Conservation (phyloP, 2,888 invertebrate genomes). For the Malacosoma neustria region DNA sequence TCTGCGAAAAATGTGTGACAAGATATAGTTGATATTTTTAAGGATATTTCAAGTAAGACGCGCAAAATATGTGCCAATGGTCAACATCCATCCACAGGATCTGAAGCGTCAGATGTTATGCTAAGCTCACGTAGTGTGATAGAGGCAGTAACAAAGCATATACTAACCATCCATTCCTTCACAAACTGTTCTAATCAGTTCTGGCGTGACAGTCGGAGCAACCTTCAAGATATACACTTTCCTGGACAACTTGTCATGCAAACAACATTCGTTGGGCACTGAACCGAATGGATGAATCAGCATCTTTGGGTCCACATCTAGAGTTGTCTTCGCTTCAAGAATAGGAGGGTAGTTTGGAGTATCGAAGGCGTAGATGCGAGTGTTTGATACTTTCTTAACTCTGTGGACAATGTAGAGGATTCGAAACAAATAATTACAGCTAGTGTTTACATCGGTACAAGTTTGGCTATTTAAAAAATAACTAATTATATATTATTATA, state of each 20-base stretch:
- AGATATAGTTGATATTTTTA: no score
- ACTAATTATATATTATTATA: no score
- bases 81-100: no score
- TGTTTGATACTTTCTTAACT: conserved; percentile 84
- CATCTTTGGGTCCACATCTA: conserved; percentile 83
- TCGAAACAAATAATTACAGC: no score
- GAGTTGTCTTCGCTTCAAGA: conserved; percentile 73
- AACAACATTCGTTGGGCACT: conserved; percentile 76
- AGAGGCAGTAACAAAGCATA: no score
- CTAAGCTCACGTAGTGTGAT: no score
- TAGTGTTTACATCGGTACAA: no score
- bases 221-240: conserved; percentile 91
- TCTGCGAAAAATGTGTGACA: no score
- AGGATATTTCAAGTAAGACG: no score
- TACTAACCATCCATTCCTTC: conserved; percentile 81
- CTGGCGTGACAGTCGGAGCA: conserved; percentile 92
- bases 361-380: conserved; percentile 87
- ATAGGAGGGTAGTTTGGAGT: conserved; percentile 91
- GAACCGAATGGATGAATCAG: conserved; percentile 49
- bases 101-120: no score
- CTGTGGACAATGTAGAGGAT: conserved; percentile 56
- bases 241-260: conserved; percentile 83
- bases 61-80: no score
- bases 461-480: no score
- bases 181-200: conserved; percentile 82